Evolutionary conservation across 2,797 vertebrate species (phyloP).

Genomic region (Synanceia verrucosa): DNA sequence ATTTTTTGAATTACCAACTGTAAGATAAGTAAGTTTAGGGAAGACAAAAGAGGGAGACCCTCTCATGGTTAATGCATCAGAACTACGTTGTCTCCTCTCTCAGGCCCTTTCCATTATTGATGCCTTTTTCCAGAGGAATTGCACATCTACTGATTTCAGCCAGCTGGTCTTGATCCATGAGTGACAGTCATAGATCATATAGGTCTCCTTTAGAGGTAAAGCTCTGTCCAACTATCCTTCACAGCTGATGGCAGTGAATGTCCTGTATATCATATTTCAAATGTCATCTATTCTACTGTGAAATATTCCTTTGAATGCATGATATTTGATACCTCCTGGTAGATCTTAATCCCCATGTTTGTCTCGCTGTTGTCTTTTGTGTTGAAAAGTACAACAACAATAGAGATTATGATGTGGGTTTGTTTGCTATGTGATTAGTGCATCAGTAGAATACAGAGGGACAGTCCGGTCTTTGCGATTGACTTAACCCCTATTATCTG

Average conservation of each 20-base stretch:
- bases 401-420: conserved; percentile 13
- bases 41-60: conserved; percentile 49
- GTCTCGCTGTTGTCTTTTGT: conserved; percentile 24
- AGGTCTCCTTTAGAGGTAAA: conserved; percentile 20
- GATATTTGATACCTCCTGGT: conserved; percentile 25
- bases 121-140: conserved; percentile 51
- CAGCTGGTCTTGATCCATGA: conserved; percentile 47
- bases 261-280: conserved; percentile 31
- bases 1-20: background rate
- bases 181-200: conserved; percentile 39
- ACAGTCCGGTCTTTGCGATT: conserved; percentile 58
- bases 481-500: conserved; percentile 63
- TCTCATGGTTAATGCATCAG: conserved; percentile 70
- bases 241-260: background rate
- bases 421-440: conserved; percentile 43
- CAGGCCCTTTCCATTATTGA: conserved; percentile 59
- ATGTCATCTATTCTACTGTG: background rate
- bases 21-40: conserved; percentile 25
- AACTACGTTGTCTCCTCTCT: conserved; percentile 48
- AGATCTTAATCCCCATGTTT: conserved; percentile 20
- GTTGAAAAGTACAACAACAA: conserved; percentile 8
- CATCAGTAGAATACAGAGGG: conserved; percentile 39
- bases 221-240: conserved; percentile 12
- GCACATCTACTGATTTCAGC: conserved; percentile 34
- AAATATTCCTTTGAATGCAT: conserved; percentile 15